Conservation (phyloP, 2,113 vertebrate species). For the Eublepharis macularius region DNA sequence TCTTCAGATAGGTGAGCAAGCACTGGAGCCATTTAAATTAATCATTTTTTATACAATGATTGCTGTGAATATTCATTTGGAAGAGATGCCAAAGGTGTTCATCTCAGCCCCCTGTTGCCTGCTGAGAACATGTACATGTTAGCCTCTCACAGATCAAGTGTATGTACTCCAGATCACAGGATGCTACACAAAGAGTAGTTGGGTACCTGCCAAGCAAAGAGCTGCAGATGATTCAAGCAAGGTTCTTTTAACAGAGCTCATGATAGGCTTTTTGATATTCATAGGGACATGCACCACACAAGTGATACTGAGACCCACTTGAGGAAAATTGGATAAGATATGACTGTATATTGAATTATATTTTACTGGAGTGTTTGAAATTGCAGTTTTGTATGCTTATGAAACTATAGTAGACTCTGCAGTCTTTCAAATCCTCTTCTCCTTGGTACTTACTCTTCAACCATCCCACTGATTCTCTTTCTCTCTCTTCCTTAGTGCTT, state of each 20-base stretch:
- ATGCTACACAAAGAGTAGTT: not conserved
- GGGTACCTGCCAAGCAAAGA: not conserved
- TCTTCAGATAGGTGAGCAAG: no score
- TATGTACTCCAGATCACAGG: not conserved
- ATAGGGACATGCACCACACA: not conserved
- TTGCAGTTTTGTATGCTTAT: not conserved
- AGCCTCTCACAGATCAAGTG: not conserved
- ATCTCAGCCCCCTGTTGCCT: not conserved
- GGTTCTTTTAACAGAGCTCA: not conserved
- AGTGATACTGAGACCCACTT: not conserved
- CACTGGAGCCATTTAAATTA: not conserved
- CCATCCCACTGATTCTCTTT: not conserved
- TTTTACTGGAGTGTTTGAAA: not conserved
- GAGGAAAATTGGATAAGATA: slow-evolving; percentile 7
- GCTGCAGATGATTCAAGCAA: not conserved
- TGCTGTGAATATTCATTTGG: not conserved
- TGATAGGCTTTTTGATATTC: not conserved
- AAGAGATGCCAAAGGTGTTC: not conserved
- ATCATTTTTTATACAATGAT: not conserved
- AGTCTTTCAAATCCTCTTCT: not conserved
- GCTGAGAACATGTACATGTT: not conserved
- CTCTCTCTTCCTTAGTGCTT: not conserved
- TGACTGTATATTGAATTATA: not conserved
- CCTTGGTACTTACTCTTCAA: not conserved
- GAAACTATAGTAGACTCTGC: not conserved